Conservation (phyloP, 2,797 vertebrate species). For the Orestias chungarensis region DNA sequence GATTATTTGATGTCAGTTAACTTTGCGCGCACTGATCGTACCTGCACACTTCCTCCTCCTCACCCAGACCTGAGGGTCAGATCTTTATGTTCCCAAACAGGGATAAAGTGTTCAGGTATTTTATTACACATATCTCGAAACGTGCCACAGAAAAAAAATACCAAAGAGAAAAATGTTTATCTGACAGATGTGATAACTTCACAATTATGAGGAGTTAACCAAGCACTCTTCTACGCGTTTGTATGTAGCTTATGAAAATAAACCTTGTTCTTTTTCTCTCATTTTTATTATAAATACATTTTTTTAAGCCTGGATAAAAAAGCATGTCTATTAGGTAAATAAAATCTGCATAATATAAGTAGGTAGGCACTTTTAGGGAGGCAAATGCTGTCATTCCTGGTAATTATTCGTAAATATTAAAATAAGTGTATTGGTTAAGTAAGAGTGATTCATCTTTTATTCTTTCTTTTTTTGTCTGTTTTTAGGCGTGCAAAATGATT, state of each 20-base stretch:
- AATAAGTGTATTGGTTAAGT: neutral
- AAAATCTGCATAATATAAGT: too few relatives aligned
- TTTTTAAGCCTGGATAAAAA: too few relatives aligned
- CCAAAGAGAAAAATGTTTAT: neutral
- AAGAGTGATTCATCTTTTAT: neutral
- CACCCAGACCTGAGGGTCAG: neutral
- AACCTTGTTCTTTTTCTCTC: neutral
- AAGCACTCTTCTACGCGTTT: neutral
- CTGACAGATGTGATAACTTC: neutral
- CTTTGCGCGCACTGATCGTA: neutral
- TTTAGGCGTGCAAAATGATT: neutral
- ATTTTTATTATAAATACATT: neutral
- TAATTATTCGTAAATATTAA: neutral
- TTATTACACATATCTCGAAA: neutral
- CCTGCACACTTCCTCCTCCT: neutral
- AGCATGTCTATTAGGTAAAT: too few relatives aligned
- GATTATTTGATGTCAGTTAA: neutral
- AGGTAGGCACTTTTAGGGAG: too few relatives aligned
- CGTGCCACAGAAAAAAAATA: neutral
- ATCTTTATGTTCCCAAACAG: neutral
- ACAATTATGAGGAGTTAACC: neutral
- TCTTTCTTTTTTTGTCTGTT: neutral
- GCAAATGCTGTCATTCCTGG: neutral
- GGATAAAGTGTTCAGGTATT: neutral
- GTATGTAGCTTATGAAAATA: neutral